Evolutionary conservation across 2,797 vertebrate species (phyloP), one percentile per base, ranked within the genome.

Genomic region (Crocodylus rhombifer): DNA sequence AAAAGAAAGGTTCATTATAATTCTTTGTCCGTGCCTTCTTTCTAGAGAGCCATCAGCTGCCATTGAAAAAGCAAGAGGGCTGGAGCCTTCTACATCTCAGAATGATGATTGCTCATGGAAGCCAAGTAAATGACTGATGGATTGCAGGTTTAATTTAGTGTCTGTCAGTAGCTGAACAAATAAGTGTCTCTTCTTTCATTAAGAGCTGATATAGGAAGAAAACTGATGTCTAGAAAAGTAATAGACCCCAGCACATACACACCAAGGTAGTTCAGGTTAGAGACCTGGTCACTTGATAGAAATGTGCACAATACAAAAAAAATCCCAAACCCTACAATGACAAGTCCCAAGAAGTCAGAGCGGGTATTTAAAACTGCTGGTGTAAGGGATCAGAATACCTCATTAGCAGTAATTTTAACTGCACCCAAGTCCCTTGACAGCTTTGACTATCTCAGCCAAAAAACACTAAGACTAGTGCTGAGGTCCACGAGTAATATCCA

Each of bases 81-180:
- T 14, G 36, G 56, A 75, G 67, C 12, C 51, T 17, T 33, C 4
- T 23, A 56, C 17, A 8, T 28, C 73, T 65, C 64, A 3, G 28
- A 33, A 30, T 63, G 30, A 63, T 64, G 55, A 75, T 84, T 0
- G 0, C 0, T 0, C 6, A 1, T 36, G 5, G 30, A 78, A 65
- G 65, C 12, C 3, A 4, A 30, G 28, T 3, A 73, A 2, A 1
- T 14, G 30, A 74, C 26, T 69, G 77, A 55, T 25, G 83, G 83
- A 62, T 2, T 67, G 55, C 58, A 69, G 79, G 56, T 86, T 84
- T 57, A 62, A 55, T 64, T 61, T 67, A 2, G 30, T 1, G 42
- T 2, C 69, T 42, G 21, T 42, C 76, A 17, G 80, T 14, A 91
- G 69, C 80, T 93, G 77, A 82, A 65, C 1, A 30, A 67, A 36